Conservation (phyloP, 2,797 vertebrate genomes). For the Microcaecilia unicolor region DNA sequence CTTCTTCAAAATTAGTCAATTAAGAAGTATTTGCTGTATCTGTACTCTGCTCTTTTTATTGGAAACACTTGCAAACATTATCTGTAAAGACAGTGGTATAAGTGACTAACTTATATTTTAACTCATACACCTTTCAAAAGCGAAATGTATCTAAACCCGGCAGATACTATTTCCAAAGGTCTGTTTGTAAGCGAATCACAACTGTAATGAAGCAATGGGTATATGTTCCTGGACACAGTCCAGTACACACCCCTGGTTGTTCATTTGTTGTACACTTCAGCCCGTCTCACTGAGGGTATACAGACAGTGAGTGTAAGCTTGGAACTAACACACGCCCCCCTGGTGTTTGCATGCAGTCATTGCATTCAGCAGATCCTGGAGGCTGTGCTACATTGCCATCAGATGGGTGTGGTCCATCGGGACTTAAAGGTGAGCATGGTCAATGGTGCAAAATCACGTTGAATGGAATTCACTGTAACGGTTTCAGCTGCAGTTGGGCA, state of each 20-base stretch:
- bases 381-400: slow-evolving; percentile 95
- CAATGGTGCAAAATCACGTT: too few species aligned
- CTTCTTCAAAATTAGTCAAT: too few species aligned
- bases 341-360: slow-evolving; percentile 97
- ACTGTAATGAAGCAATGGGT: slow-evolving; percentile 19
- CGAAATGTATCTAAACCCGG: neutral
- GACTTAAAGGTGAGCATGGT: slow-evolving; percentile 98
- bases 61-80: too few species aligned
- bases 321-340: slow-evolving; percentile 83
- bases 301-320: slow-evolving; percentile 67
- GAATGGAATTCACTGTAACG: too few species aligned
- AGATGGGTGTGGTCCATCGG: slow-evolving; percentile 95
- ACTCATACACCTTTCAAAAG: neutral
- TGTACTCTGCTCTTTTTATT: too few species aligned
- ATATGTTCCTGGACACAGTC: slow-evolving; percentile 6
- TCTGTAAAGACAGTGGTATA: too few species aligned
- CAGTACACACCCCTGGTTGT: slow-evolving; percentile 17
- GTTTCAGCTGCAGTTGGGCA: too few species aligned
- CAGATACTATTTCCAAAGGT: neutral
- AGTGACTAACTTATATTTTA: too few species aligned
- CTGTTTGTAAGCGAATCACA: slow-evolving; percentile 11
- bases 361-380: slow-evolving; percentile 99
- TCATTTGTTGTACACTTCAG: slow-evolving; percentile 24
- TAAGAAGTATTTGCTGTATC: too few species aligned
- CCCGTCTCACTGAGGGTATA: slow-evolving; percentile 53